Conservation (phyloP, 2,888 invertebrate genomes). For the Griposia aprilina region DNA sequence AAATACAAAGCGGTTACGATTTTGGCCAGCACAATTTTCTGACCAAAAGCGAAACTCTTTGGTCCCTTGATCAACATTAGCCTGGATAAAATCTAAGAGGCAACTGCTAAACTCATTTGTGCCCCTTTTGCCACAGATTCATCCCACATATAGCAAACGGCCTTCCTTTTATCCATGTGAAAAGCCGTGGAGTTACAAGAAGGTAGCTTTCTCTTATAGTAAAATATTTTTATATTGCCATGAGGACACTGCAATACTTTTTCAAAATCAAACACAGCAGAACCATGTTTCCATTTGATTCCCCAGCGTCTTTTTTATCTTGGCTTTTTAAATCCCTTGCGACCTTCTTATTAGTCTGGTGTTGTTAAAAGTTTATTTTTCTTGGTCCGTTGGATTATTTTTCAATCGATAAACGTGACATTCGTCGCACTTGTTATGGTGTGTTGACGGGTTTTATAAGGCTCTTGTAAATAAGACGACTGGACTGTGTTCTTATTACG, state of each 20-base stretch:
- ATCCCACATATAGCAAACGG: conserved; percentile 55
- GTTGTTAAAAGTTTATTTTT: neutral
- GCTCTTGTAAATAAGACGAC: too few relatives aligned
- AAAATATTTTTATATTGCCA: neutral
- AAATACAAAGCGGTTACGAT: too few relatives aligned
- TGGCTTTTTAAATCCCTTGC: conserved; percentile 3
- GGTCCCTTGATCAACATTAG: conserved; percentile 16
- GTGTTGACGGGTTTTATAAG: too few relatives aligned
- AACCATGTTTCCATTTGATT: neutral
- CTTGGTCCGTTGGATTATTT: neutral
- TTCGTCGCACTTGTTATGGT: conserved; percentile 1
- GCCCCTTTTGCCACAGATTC: conserved; percentile 50
- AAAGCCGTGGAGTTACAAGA: conserved; percentile 1
- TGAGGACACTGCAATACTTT: conserved; percentile 9
- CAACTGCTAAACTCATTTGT: conserved; percentile 46
- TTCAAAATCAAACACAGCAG: conserved; percentile 8
- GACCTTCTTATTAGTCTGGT: conserved; percentile 1
- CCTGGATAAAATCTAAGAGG: conserved; percentile 32
- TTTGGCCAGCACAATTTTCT: too few relatives aligned
- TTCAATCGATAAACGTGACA: neutral
- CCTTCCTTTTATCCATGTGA: conserved; percentile 15
- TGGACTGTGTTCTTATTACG: too few relatives aligned
- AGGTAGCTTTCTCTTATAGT: conserved; percentile 1
- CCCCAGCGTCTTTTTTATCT: conserved; percentile 4
- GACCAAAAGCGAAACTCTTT: neutral